A percentile compares a stretch with the other conserved stretches of the same genome.
These are phyloP conservation scores for Mugil cephalus DNA, from an alignment of 2,113 vertebrate genomes.

Conservation along the genomic window DNA sequence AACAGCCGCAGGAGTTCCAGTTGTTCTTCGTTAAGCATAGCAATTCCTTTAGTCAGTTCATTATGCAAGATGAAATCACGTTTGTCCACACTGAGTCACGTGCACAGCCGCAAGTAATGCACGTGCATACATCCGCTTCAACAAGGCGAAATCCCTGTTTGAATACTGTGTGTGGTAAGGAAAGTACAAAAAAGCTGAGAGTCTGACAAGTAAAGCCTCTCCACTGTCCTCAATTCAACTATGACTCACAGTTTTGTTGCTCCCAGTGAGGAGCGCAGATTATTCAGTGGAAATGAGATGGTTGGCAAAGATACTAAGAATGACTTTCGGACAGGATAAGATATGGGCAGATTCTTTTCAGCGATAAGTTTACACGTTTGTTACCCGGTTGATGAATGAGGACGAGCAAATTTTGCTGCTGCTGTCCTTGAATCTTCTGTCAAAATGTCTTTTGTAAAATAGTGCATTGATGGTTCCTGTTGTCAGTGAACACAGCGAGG, in stretches of 20 bases:
- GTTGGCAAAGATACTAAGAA: constrained; percentile 44
- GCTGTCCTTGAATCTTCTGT: background rate
- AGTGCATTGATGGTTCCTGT: background rate
- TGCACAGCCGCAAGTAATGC: constrained; percentile 9
- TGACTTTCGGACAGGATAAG: background rate
- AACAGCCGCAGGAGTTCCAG: background rate
- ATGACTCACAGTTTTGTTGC: constrained; percentile 65
- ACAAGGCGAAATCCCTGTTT: constrained; percentile 27
- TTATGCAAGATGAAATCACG: background rate
- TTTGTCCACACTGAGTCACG: background rate
- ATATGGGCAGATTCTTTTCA: background rate
- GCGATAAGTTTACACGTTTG: constrained; percentile 6
- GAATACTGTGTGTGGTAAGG: constrained; percentile 28
- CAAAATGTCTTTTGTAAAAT: background rate
- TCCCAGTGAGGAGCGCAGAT: constrained; percentile 54
- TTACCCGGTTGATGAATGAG: background rate
- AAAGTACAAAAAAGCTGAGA: constrained; percentile 45
- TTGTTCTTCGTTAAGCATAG: background rate
- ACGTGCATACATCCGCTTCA: constrained; percentile 23
- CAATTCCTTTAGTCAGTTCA: background rate
- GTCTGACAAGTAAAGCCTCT: constrained; percentile 60
- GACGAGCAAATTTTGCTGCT: background rate
- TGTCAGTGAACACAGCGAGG: constrained; percentile 2
- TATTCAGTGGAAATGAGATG: constrained; percentile 61
- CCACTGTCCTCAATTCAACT: constrained; percentile 69